Base-by-base conservation (phyloP, 2,113 vertebrate species). In the Phylloscopus whistleri region DNA sequence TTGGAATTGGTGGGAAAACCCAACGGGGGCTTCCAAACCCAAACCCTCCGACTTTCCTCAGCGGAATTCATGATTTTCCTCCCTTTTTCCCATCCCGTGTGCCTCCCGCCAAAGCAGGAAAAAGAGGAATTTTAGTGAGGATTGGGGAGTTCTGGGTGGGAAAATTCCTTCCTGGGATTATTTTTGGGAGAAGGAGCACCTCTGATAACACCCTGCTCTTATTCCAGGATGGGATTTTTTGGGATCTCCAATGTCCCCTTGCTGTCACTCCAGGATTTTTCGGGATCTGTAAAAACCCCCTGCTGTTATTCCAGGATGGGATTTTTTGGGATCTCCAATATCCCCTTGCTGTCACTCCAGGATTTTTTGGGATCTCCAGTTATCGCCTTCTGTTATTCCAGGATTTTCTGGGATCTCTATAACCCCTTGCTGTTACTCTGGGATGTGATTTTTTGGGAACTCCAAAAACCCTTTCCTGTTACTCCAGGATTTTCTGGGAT, bases 41-140 rank as follows among this genome's bases (percentile, higher is more conserved):
- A n/a, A 83, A 76, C 19, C 37, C 33, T 33, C 22, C 0, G 2
- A 1, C 6, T 2, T 24, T 59, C 17, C 24, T 16, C 0, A 1
- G 19, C 3, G 49, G 53, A 64, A 83, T 68, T 8, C 3, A 15
- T 16, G 18, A 1, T 35, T 87, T 82, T 16, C 2, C 14, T 14
- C 17, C 11, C 10, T 33, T 30, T 33, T 52, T 27, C 39, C 39
- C 27, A 8, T 55, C 16, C 62, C 28, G 7, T 4, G 28, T 6
- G 5, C 51, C 27, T 76, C 66, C 16, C 0, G 0, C 9, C 26
- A 28, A n/a, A 88, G 4, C 44, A 26, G 70, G 64, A 10, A 68
- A 43, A 63, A 10, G 9, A 39, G 56, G 19, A n/a, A 22, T 5
- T 83, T 85, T 41, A n/a, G 23, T 70, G 28, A 78, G 10, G 17